These are phyloP conservation scores for Mechanitis messenoides DNA, from an alignment of 2,888 invertebrate genomes.

Conservation along the genomic window DNA sequence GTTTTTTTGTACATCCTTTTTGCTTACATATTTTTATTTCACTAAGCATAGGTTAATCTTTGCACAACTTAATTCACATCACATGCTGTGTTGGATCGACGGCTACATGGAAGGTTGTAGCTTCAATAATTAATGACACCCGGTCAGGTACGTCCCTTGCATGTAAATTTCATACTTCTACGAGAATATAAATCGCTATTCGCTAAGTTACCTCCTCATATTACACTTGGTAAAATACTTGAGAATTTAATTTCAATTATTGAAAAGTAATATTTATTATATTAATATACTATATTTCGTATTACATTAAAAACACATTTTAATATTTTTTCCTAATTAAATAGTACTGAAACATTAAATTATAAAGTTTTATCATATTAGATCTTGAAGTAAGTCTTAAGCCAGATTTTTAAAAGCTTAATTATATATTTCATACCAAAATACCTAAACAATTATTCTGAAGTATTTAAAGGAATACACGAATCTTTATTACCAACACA, in stretches of 20 bases:
- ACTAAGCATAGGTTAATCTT: too few relatives aligned
- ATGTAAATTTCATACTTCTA: constrained; percentile 31
- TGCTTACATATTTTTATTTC: too few relatives aligned
- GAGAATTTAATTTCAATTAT: too few relatives aligned
- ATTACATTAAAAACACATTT: too few relatives aligned
- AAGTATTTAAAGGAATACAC: not conserved
- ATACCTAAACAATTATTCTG: not conserved
- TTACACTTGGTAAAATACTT: too few relatives aligned
- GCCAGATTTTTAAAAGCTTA: not conserved
- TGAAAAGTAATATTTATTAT: too few relatives aligned
- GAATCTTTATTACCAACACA: not conserved
- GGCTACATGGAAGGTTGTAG: constrained; percentile 26
- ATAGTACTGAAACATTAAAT: too few relatives aligned
- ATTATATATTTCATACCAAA: not conserved
- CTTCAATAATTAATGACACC: constrained; percentile 47
- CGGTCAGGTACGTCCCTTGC: constrained; percentile 34
- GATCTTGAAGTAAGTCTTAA: too few relatives aligned
- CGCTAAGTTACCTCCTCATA: constrained; percentile 6
- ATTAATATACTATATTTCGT: too few relatives aligned
- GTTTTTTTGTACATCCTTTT: too few relatives aligned
- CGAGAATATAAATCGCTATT: constrained; percentile 10
- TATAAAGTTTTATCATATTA: too few relatives aligned
- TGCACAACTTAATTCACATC: not conserved
- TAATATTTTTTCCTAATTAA: too few relatives aligned
- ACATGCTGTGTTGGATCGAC: not conserved